A percentile compares a stretch with the other conserved stretches of the same genome.
Evolutionary conservation across 1,140 invertebrate genomes (phyloP).

Genomic region (Xylocopa sonorina): DNA sequence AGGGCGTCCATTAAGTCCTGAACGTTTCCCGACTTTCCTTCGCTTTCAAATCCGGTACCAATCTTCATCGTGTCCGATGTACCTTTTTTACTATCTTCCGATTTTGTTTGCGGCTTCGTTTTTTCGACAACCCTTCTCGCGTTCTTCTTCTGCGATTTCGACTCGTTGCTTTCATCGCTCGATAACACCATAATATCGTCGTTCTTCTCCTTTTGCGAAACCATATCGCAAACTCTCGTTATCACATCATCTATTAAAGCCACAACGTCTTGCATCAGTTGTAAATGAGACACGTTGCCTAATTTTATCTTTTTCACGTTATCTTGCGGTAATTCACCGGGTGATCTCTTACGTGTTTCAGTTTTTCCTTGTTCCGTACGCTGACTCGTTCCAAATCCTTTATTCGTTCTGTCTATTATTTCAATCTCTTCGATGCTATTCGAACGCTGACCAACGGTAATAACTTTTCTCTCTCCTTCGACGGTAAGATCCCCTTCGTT

Average conservation of each 20-base stretch:
- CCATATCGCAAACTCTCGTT: slow-evolving; percentile 76
- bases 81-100: slow-evolving; percentile 41
- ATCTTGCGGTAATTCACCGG: slow-evolving; percentile 52
- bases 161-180: slow-evolving; percentile 76
- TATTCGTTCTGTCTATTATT: slow-evolving; percentile 57
- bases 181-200: slow-evolving; percentile 75
- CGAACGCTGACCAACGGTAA: slow-evolving; percentile 51
- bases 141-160: slow-evolving; percentile 53
- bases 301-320: slow-evolving; percentile 74
- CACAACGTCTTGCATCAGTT: slow-evolving; percentile 80
- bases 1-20: slow-evolving; percentile 81
- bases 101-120: slow-evolving; percentile 1
- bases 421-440: slow-evolving; percentile 73
- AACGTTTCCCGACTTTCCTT: slow-evolving; percentile 73
- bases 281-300: slow-evolving; percentile 74
- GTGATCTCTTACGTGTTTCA: slow-evolving; percentile 65
- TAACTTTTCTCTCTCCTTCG: slow-evolving; percentile 54
- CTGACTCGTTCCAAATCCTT: slow-evolving; percentile 52
- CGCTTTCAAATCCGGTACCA: slow-evolving; percentile 8
- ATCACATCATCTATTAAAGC: slow-evolving; percentile 78
- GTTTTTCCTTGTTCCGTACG: slow-evolving; percentile 24
- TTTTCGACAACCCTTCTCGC: slow-evolving; percentile 36
- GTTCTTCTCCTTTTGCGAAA: slow-evolving; percentile 57
- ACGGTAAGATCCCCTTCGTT: slow-evolving; percentile 46
- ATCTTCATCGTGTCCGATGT: neutral